Conservation (phyloP, 2,797 vertebrate genomes). For the Phrynocephalus vlangalii region DNA sequence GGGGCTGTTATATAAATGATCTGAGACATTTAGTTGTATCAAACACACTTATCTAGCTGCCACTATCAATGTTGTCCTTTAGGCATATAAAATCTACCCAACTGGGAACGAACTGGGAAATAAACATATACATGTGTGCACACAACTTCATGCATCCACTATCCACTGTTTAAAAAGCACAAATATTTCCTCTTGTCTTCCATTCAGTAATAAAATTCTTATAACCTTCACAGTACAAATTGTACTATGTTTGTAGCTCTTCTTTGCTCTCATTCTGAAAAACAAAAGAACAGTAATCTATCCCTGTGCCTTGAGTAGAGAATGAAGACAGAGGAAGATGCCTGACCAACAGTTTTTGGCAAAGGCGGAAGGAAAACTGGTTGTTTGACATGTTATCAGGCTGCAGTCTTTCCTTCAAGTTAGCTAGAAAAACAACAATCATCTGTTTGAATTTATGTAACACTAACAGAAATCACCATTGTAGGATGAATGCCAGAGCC, state of each 20-base stretch:
- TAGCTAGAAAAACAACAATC: background rate
- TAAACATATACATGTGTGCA: background rate
- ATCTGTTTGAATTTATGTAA: background rate
- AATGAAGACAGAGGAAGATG: background rate
- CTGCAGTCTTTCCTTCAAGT: background rate
- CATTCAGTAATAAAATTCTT: background rate
- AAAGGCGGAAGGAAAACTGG: too few relatives aligned
- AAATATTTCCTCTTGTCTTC: background rate
- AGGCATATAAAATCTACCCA: background rate
- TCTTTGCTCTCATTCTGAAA: background rate
- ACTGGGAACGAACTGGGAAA: background rate
- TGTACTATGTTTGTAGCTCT: background rate
- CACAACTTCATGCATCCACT: background rate
- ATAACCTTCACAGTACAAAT: background rate
- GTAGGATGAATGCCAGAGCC: background rate
- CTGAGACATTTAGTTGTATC: constrained; percentile 25
- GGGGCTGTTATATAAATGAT: background rate
- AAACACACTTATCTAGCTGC: background rate
- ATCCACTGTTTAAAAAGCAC: background rate
- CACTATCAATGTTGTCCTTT: background rate
- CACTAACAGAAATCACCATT: background rate
- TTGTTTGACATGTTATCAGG: background rate
- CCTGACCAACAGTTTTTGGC: background rate
- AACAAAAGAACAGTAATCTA: background rate
- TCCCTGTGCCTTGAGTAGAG: background rate